Percentiles rank a stretch among this genome's conserved stretches.
phyloP scores from a whole-genome alignment of 2,113 vertebrate genomes.

The Natator depressus region DNA sequence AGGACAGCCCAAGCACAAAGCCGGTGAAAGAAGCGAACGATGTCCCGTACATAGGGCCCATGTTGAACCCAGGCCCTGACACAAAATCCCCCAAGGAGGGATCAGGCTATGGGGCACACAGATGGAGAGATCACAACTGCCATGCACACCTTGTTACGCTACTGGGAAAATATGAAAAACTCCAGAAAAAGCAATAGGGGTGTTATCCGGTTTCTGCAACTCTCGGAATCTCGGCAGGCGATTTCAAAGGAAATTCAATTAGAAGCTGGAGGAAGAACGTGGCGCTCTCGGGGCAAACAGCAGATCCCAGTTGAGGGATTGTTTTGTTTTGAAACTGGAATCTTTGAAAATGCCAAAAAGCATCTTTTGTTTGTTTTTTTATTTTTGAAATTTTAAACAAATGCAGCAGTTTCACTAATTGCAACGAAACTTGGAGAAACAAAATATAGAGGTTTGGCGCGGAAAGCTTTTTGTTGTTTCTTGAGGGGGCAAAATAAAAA shows the following conservation, averaged over 20 bases:
- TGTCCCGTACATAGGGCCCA: not conserved
- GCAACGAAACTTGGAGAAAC: not conserved
- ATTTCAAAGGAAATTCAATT: conserved; percentile 71
- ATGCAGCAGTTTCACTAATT: not conserved
- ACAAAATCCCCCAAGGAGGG: not conserved
- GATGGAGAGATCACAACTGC: not conserved
- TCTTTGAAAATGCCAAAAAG: conserved; percentile 19
- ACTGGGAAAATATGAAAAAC: not conserved
- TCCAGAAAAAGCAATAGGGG: not conserved
- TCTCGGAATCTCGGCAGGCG: not conserved
- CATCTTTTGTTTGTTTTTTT: not conserved
- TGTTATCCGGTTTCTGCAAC: conserved; percentile 28
- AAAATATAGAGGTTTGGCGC: not conserved
- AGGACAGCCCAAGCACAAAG: not conserved
- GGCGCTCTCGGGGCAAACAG: not conserved
- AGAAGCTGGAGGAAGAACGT: conserved; percentile 32
- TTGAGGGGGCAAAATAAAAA: not conserved
- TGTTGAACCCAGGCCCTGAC: not conserved
- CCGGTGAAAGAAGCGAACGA: not conserved
- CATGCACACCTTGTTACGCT: not conserved
- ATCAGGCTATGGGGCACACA: not conserved
- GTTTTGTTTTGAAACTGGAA: conserved; percentile 49
- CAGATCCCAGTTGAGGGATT: conserved; percentile 1
- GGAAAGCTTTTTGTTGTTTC: not conserved
- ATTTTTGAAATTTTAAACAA: not conserved